Evolutionary conservation across 2,797 vertebrate genomes (phyloP), one percentile per base, ranked within the genome.

Genomic region (Lycodopsis pacificus): DNA sequence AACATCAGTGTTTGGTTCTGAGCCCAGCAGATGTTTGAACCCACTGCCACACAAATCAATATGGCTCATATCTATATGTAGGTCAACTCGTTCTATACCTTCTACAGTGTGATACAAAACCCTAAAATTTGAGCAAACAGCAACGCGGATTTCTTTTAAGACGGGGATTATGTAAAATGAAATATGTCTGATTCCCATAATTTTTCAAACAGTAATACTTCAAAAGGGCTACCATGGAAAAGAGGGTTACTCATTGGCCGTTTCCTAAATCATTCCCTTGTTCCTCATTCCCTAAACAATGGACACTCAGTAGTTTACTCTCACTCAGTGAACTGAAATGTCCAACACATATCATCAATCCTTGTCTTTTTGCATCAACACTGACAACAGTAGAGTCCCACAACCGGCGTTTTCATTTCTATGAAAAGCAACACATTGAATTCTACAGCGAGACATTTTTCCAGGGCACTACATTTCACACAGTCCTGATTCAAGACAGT

Each of bases 1-100:
- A 56, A 65, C 40, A 54, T 73, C n/a, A 36, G 36, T 51, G 30
- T 57, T 44, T 44, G 17, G 22, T 72, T 67, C 19, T 32, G 1
- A 64, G 59, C 38, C 46, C 74, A 58, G 40, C 51, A 78, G 19
- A 64, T 62, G 48, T 48, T 73, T 61, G 36, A 70, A 66, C 51
- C 19, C 9, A 19, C 19, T 48, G n/a, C 32, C 32, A 40, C 10
- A 15, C 63, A 67, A 63, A 19, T 3, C 42, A 14, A 63, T 10
- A 61, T 19, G 6, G 4, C 20, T 54, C 14, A 34, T 27, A 68
- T 49, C 46, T 10, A 20, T n/a, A 20, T 10, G 15, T 49, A n/a
- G 19, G 15, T 49, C n/a, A 49, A 49, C 46, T 49, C n/a, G 19
- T 49, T 44, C 2, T 15, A 2, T 38, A 44, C 14, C 42, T 44